Percentiles rank a stretch among this genome's conserved stretches.
These are phyloP conservation scores for Acrossocheilus fasciatus DNA, from an alignment of 2,797 vertebrate genomes.

Conservation along the genomic window DNA sequence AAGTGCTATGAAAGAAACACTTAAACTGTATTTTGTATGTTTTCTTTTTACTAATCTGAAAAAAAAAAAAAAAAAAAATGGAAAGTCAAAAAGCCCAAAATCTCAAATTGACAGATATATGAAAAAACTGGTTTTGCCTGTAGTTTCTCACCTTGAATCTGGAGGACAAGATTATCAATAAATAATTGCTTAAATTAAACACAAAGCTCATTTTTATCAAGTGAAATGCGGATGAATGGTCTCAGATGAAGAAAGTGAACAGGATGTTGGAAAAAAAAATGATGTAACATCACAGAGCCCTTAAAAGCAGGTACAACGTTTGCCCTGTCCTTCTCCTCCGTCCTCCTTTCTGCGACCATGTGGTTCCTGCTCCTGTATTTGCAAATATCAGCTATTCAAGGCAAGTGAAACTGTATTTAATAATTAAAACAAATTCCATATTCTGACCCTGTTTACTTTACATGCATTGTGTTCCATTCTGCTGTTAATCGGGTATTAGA, in stretches of 20 bases:
- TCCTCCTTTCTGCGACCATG: conserved; percentile 43
- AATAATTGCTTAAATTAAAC: not conserved
- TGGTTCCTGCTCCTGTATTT: conserved; percentile 49
- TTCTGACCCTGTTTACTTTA: not conserved
- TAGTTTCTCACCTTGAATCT: not conserved
- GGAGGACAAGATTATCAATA: not conserved
- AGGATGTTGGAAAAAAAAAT: not conserved
- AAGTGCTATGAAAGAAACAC: not conserved
- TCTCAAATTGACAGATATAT: not conserved
- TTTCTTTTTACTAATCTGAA: not conserved
- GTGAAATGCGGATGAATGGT: not conserved
- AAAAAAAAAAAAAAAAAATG: no score
- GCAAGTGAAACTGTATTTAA: conserved; percentile 40
- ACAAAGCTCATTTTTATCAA: not conserved
- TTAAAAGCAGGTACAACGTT: conserved; percentile 37
- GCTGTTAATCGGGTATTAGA: not conserved
- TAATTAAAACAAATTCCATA: not conserved
- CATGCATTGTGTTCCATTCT: not conserved
- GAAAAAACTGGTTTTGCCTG: not conserved
- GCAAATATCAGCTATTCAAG: conserved; percentile 38
- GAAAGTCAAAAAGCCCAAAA: not conserved
- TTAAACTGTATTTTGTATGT: not conserved
- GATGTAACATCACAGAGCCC: conserved; percentile 19
- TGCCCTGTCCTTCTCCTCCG: not conserved
- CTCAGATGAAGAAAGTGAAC: not conserved